Percentiles rank a stretch among this genome's conserved stretches.
Conservation (phyloP, 2,888 invertebrate species). For the Torymus texanus region DNA sequence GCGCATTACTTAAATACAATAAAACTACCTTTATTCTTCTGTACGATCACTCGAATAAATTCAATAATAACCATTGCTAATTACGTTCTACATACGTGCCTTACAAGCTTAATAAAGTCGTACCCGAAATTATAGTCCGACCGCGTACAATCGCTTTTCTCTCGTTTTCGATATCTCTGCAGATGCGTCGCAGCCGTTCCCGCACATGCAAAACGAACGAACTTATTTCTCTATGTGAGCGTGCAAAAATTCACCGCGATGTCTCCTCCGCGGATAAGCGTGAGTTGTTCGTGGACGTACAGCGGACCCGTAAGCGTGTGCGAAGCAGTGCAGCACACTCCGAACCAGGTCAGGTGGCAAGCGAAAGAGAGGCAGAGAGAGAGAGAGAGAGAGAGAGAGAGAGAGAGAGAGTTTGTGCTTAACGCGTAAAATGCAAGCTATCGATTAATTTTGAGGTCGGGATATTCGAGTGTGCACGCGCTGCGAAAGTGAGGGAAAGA, state of each 20-base stretch:
- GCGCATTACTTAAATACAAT: too few relatives aligned
- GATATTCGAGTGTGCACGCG: conserved; percentile 57
- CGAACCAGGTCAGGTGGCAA: conserved; percentile 67
- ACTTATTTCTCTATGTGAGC: too few relatives aligned
- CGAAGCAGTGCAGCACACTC: conserved; percentile 40
- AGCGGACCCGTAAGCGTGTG: conserved; percentile 30
- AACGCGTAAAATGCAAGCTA: conserved; percentile 69
- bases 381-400: conserved; percentile 59
- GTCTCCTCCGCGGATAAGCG: too few relatives aligned
- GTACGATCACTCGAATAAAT: too few relatives aligned
- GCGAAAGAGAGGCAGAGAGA: not conserved
- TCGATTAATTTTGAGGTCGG: conserved; percentile 68
- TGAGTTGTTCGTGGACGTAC: conserved; percentile 20
- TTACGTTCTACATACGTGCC: conserved; percentile 54
- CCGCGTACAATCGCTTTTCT: not conserved
- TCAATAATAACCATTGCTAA: not conserved
- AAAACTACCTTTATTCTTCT: too few relatives aligned
- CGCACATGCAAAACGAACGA: too few relatives aligned
- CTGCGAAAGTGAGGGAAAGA: conserved; percentile 52
- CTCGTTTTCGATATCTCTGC: not conserved
- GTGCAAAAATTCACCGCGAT: too few relatives aligned
- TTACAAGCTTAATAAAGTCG: conserved; percentile 34
- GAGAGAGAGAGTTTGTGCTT: conserved; percentile 60
- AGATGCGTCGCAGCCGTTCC: too few relatives aligned
- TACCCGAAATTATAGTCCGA: not conserved